Evolutionary conservation across 92 coral and sea anemone species (phyloP).

Genomic region (Palythoa heliodiscus): DNA sequence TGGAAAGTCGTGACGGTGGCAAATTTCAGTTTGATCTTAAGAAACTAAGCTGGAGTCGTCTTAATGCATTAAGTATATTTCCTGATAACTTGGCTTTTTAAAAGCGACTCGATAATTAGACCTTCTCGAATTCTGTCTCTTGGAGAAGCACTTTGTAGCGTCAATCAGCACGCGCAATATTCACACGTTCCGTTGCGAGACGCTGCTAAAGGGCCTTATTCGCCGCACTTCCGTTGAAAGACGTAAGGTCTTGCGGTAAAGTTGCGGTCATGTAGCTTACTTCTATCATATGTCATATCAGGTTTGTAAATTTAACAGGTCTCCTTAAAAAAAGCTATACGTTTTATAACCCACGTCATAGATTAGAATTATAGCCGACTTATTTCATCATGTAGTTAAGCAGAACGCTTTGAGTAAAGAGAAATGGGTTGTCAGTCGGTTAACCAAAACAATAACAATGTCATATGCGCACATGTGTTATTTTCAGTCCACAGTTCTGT

Average conservation of each 20-base stretch:
- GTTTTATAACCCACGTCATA: too few species aligned
- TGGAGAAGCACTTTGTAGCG: not conserved
- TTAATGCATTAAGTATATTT: not conserved
- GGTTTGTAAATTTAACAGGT: not conserved
- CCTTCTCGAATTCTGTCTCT: not conserved
- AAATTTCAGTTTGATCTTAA: too few species aligned
- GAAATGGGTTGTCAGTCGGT: too few species aligned
- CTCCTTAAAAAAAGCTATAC: too few species aligned
- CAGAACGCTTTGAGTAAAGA: too few species aligned
- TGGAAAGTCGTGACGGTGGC: too few species aligned
- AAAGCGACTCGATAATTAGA: conserved; percentile 13
- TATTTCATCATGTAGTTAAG: too few species aligned
- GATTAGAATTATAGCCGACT: too few species aligned
- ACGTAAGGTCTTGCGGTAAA: not conserved
- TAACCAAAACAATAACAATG: too few species aligned
- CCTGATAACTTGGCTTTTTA: not conserved
- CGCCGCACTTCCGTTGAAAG: conserved; percentile 15
- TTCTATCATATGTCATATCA: not conserved
- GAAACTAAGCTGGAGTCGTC: too few species aligned
- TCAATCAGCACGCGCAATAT: not conserved
- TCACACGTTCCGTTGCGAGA: not conserved
- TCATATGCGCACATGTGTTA: too few species aligned
- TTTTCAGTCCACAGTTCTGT: too few species aligned
- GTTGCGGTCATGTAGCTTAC: conserved; percentile 5
- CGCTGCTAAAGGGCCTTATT: not conserved